A percentile compares a stretch with the other conserved stretches of the same genome.
These are phyloP conservation scores for Theocolax elegans DNA, from an alignment of 1,140 invertebrate species.

Conservation along the genomic window DNA sequence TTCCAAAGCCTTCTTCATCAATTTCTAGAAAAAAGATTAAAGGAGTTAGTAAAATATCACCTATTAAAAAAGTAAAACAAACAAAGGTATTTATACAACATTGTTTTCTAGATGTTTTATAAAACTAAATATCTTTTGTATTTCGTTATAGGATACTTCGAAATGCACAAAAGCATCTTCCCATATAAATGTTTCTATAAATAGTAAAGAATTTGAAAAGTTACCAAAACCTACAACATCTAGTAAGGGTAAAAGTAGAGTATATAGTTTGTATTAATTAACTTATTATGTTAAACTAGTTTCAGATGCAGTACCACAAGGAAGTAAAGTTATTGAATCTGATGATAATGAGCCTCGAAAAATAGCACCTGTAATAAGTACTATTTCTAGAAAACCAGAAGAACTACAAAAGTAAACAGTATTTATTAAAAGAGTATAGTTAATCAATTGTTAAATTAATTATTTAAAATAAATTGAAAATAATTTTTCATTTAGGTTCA, in stretches of 20 bases:
- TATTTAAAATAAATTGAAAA: too few relatives aligned
- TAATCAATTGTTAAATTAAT: too few relatives aligned
- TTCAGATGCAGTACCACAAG: constrained; percentile 20
- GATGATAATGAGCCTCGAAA: constrained; percentile 54
- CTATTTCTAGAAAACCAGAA: constrained; percentile 46
- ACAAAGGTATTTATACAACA: constrained; percentile 4
- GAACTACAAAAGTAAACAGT: too few relatives aligned
- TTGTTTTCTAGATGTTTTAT: too few relatives aligned
- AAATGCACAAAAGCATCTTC: constrained; percentile 25
- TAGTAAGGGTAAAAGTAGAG: constrained; percentile 16
- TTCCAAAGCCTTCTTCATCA: neutral
- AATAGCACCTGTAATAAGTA: constrained; percentile 47
- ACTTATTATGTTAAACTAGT: neutral
- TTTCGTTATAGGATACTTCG: neutral
- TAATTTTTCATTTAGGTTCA: too few relatives aligned
- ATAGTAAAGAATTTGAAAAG: neutral
- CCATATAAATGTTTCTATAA: neutral
- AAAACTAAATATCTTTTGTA: neutral
- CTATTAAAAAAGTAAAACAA: constrained; percentile 16
- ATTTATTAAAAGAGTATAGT: too few relatives aligned
- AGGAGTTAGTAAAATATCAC: constrained; percentile 24
- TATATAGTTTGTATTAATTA: neutral
- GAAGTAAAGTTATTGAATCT: constrained; percentile 39
- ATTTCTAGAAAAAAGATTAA: constrained; percentile 8
- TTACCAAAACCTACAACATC: neutral